A percentile compares a stretch with the other conserved stretches of the same genome.
These are phyloP conservation scores for Atherinomorus stipes DNA, from an alignment of 2,113 vertebrate species.

Conservation along the genomic window DNA sequence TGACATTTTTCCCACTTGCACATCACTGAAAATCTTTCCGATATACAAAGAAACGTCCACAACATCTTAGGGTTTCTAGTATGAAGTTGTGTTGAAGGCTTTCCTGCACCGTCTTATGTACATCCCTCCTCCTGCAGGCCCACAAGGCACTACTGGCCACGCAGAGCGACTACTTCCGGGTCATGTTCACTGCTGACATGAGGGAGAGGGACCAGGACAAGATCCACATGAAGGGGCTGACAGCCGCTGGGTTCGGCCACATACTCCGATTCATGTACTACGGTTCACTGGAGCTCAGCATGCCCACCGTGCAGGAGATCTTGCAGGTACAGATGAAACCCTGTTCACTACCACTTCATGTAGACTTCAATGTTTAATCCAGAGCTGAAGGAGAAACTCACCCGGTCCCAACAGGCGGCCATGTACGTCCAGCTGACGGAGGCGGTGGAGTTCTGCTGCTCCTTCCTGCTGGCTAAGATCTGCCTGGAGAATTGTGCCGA, in stretches of 20 bases:
- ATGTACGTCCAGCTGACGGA: conserved; percentile 99
- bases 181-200: conserved; percentile 99
- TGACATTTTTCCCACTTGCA: no score
- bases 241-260: conserved; percentile 96
- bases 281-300: conserved; percentile 98
- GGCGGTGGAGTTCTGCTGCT: conserved; percentile 99
- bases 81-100: no score
- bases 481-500: conserved; percentile 99
- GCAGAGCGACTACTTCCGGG: conserved; percentile 99
- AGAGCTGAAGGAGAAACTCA: not conserved
- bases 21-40: no score
- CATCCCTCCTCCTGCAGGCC: conserved; percentile 77
- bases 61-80: no score
- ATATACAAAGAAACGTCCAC: no score
- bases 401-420: conserved; percentile 82
- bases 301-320: conserved; percentile 98
- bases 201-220: conserved; percentile 98
- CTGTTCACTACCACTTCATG: not conserved
- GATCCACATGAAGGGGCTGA: conserved; percentile 99
- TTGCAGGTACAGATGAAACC: conserved; percentile 82
- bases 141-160: conserved; percentile 99
- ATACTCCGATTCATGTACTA: conserved; percentile 99
- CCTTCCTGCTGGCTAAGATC: conserved; percentile 98
- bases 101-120: no score
- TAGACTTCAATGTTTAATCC: not conserved